Base-by-base conservation (phyloP, 1,140 invertebrate genomes). In the Leucophenga varia region DNA sequence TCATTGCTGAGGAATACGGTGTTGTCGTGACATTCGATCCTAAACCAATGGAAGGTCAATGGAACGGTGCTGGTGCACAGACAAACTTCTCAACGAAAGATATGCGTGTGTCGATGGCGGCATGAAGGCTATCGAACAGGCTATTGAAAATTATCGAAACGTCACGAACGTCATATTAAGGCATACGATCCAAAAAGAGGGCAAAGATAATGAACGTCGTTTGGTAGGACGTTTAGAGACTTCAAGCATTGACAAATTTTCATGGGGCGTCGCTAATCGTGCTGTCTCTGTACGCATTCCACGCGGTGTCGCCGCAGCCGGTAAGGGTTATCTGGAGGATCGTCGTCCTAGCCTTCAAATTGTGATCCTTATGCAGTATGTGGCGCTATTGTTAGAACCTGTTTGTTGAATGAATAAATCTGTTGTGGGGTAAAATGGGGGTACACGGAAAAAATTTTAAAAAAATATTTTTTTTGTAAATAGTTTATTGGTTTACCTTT, bases 1-100 rank as follows among this genome's bases (percentile, higher is more conserved):
- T 96, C 21, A 84, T 95, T 1, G 90, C 92, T 20, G 93, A 96
- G 75, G 92, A 95, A 50, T 96, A 89, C 63, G 90, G 90, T 8
- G 84, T 95, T 12, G 82, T 93, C 7, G 93, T 64, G 1, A 79
- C 79, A 13, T 80, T 96, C 18, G 91, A 96, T 65, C 93, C 93
- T 0, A 96, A 95, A 50, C 91, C 91, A 2, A 88, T 87, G 73
- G 74, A 80, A 25, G 90, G 91, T 2, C 81, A 91, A 57, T 96
- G 93, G 93, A 96, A 96, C 61, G 93, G 93, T 2, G 90, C 93
- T 40, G 93, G 93, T 0, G 91, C 90, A 4, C 87, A 75, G 43
- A 74, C 69, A 32, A 75, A 95, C 61, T 95, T 92, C 79, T 93
- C 89, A 6, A 97, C 93, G 0, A 84, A 87, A 53, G 68, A 80